These are phyloP conservation scores for Tadarida brasiliensis DNA, from an alignment of 2,797 vertebrate species.

Conservation along the genomic window DNA sequence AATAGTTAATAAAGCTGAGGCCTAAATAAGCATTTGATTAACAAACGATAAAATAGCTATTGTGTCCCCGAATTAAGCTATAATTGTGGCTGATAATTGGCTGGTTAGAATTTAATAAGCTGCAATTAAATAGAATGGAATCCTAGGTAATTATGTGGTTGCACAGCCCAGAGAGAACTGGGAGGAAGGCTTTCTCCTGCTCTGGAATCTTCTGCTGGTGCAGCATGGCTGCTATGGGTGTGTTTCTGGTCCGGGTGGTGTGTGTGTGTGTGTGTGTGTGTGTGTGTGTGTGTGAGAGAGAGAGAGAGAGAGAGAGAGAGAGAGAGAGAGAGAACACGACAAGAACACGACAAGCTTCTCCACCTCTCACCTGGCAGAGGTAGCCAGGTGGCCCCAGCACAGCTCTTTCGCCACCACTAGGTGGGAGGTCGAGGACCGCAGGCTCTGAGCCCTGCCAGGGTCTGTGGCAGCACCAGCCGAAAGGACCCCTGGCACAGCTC, in stretches of 20 bases:
- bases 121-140: slow-evolving; percentile 92
- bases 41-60: slow-evolving; percentile 92
- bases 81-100: slow-evolving; percentile 94
- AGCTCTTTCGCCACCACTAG: not conserved
- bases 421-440: not conserved
- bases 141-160: slow-evolving; percentile 90
- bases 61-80: slow-evolving; percentile 91
- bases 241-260: not conserved
- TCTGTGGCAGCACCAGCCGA: not conserved
- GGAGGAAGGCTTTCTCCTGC: slow-evolving; percentile 46
- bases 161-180: slow-evolving; percentile 74
- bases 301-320: not conserved
- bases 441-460: not conserved
- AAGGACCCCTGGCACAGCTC: not conserved
- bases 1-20: slow-evolving; percentile 90
- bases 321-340: not conserved
- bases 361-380: not conserved
- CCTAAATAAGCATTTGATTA: slow-evolving; percentile 93
- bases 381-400: not conserved
- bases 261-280: not conserved
- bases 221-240: not conserved
- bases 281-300: not conserved
- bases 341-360: not conserved
- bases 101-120: slow-evolving; percentile 94
- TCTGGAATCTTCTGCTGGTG: slow-evolving; percentile 37